phyloP scores from a whole-genome alignment of 2,797 vertebrate genomes.

The Cyprinella venusta region DNA sequence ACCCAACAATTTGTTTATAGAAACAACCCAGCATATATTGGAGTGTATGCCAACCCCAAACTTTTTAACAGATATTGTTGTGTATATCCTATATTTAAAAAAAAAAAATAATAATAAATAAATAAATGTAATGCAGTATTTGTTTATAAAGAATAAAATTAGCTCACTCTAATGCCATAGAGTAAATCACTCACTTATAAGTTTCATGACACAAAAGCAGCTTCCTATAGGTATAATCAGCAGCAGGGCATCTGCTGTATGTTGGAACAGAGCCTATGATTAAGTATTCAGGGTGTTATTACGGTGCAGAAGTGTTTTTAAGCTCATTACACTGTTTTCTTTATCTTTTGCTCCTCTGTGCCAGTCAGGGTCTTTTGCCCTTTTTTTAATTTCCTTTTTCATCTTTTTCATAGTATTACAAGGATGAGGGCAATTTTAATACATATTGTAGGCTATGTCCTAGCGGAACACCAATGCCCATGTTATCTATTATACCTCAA shows the following conservation, averaged over 20 bases:
- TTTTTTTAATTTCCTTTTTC: neutral
- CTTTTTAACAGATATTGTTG: no score
- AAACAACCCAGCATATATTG: no score
- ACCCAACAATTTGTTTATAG: no score
- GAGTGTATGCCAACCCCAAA: no score
- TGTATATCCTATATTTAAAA: no score
- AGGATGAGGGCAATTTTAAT: neutral
- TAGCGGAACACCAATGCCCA: neutral
- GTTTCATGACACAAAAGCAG: neutral
- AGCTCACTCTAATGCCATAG: no score
- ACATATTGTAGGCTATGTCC: neutral
- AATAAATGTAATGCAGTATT: neutral
- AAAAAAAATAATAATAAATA: no score
- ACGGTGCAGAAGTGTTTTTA: neutral
- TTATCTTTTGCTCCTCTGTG: neutral
- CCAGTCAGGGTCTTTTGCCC: neutral
- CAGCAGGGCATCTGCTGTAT: neutral
- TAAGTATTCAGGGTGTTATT: constrained; percentile 2
- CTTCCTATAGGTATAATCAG: neutral
- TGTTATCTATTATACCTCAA: constrained; percentile 13
- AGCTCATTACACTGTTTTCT: neutral
- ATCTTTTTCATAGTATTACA: neutral
- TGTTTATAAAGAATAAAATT: neutral
- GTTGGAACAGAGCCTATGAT: neutral
- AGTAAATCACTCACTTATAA: neutral